These are phyloP conservation scores for Triops longicaudatus DNA, from an alignment of 1,140 invertebrate species.

Conservation along the genomic window DNA sequence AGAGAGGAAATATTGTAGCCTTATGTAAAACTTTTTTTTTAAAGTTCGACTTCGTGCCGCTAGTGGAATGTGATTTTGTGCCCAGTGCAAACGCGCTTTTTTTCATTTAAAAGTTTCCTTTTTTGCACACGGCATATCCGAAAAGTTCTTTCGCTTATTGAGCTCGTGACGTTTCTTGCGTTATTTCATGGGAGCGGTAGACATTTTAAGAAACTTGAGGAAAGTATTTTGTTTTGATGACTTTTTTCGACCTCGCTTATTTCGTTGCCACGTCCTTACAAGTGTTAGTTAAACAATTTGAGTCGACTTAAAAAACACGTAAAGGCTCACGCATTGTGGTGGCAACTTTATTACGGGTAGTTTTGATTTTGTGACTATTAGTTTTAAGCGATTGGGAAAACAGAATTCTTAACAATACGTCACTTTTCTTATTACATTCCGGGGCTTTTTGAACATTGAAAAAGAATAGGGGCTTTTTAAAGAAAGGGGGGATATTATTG, in stretches of 20 bases:
- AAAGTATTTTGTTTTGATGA: background rate
- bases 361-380: background rate
- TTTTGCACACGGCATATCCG: background rate
- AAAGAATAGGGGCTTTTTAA: background rate
- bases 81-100: constrained; percentile 14
- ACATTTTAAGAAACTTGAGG: background rate
- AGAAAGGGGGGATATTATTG: background rate
- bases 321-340: constrained; percentile 14
- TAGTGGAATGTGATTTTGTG: constrained; percentile 3
- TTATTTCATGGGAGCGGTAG: background rate
- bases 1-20: background rate
- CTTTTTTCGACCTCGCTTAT: background rate
- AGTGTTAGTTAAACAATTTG: background rate
- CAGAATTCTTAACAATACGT: background rate
- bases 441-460: background rate
- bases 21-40: constrained; percentile 1
- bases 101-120: background rate
- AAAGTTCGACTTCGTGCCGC: background rate
- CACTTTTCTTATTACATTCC: background rate
- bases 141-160: background rate
- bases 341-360: background rate
- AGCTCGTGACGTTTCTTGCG: background rate
- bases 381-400: background rate
- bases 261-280: background rate
- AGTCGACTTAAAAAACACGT: background rate